Evolutionary conservation across 1,140 invertebrate species (phyloP).

Genomic region (Cotesia typhae): DNA sequence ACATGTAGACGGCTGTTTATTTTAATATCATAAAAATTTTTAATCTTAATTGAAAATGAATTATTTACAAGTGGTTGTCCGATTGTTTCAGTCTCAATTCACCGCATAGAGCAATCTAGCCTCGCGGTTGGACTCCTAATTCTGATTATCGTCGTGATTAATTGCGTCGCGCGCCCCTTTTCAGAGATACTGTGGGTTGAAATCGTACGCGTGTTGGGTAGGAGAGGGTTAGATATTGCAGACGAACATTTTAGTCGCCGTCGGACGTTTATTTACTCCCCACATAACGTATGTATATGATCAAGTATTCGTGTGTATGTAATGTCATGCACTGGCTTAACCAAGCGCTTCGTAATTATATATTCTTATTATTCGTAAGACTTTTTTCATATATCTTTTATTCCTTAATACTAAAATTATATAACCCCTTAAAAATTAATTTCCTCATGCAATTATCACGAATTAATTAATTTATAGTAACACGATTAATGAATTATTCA

Average conservation of each 20-base stretch:
- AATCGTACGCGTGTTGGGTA: not conserved
- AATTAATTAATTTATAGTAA: not conserved
- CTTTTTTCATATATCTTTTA: not conserved
- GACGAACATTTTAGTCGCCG: constrained; percentile 21
- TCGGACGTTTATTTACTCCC: constrained; percentile 14
- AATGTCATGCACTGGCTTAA: constrained; percentile 8
- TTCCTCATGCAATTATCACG: constrained; percentile 15
- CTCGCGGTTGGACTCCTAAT: constrained; percentile 35
- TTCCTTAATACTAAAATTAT: too few species aligned
- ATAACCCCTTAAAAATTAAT: constrained; percentile 1
- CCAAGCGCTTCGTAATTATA: not conserved
- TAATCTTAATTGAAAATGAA: constrained; percentile 24
- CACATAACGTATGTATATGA: not conserved
- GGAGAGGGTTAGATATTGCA: not conserved
- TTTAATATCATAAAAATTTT: not conserved
- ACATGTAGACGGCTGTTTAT: too few species aligned
- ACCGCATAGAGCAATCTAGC: constrained; percentile 31
- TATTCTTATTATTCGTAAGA: not conserved
- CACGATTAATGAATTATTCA: not conserved
- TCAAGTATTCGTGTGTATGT: constrained; percentile 7
- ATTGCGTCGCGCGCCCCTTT: constrained; percentile 26
- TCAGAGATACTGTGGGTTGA: not conserved
- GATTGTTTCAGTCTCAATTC: constrained; percentile 32
- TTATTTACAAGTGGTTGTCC: constrained; percentile 25
- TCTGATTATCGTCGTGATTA: constrained; percentile 39